Evolutionary conservation across 2,113 vertebrate genomes (phyloP), one percentile per base, ranked within the genome.

Genomic region (Chunga burmeisteri): DNA sequence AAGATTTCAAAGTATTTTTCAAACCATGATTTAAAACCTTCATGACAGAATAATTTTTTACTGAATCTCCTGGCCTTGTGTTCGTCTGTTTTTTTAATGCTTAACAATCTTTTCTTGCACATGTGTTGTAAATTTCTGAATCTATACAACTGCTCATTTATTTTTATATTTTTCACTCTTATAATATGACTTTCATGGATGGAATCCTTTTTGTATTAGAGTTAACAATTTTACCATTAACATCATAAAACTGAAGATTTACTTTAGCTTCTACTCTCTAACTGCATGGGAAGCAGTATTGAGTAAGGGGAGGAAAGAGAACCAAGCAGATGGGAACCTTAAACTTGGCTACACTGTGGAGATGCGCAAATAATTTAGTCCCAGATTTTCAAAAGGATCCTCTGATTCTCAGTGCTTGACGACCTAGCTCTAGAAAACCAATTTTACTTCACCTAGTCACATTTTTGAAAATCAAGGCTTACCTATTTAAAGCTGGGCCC

Each of bases 1-100:
- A 79, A 56, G 46, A 92, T 56, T 82, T 92, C 78, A 42, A 85
- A 88, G 49, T 53, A 65, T 61, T 95, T 95, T 82, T 93, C 73
- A 40, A 91, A n/a, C 27, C 68, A 38, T 38, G 40, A 77, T 73
- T 91, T 87, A 74, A 91, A 94, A 79, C n/a, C 58, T 91, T 82
- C 62, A 36, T 42, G 66, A 88, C 36, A 80, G 77, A 65, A 38
- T 92, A 49, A 86, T 77, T 95, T 75, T 84, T 83, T 34, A 72
- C 36, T 52, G 46, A 61, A 47, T 82, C 27, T 86, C 38, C 62
- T 53, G n/a, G 47, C 25, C 47, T 80, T 82, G 38, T 20, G 32
- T 73, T 74, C 59, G 72, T 29, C 38, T 86, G 25, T 2, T 82
- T 79, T 82, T 82, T 82, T 74, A 82, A 47, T 25, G 52, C 26